phyloP scores from a whole-genome alignment of 1,140 invertebrate species.

The Bathynomus jamesi region DNA sequence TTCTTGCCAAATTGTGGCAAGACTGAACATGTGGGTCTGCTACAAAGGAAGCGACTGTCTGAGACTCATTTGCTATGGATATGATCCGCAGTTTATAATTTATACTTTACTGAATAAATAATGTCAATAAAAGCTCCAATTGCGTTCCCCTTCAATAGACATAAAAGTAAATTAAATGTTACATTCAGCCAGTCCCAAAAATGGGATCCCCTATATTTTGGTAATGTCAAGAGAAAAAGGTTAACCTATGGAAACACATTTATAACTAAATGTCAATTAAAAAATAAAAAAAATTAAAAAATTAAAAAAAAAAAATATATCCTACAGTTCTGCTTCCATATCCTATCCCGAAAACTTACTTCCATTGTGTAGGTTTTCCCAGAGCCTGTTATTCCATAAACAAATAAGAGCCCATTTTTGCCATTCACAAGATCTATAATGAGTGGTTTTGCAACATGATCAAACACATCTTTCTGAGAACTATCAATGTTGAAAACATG shows the following conservation, averaged over 20 bases:
- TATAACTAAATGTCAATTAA: not conserved
- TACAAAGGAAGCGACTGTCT: too few species aligned
- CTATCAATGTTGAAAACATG: constrained; percentile 70
- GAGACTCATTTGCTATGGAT: too few species aligned
- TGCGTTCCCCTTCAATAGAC: too few species aligned
- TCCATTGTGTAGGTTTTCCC: constrained; percentile 93
- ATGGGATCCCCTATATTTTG: too few species aligned
- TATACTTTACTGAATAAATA: too few species aligned
- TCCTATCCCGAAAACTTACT: constrained; percentile 44
- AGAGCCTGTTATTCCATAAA: constrained; percentile 93
- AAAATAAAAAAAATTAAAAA: not conserved
- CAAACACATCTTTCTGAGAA: constrained; percentile 76
- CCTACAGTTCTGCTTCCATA: not conserved
- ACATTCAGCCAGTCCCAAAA: too few species aligned
- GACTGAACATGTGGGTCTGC: too few species aligned
- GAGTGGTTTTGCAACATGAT: constrained; percentile 72
- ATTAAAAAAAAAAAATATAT: not conserved
- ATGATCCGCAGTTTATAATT: too few species aligned
- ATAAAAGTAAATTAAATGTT: too few species aligned
- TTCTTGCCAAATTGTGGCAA: too few species aligned
- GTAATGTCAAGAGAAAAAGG: too few species aligned
- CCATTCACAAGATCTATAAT: constrained; percentile 58
- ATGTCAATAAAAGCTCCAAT: too few species aligned
- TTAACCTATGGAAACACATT: not conserved
- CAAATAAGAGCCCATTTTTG: constrained; percentile 79